Base-by-base conservation (phyloP, 2,113 vertebrate genomes). In the Sinocyclocheilus anshuiensis region DNA sequence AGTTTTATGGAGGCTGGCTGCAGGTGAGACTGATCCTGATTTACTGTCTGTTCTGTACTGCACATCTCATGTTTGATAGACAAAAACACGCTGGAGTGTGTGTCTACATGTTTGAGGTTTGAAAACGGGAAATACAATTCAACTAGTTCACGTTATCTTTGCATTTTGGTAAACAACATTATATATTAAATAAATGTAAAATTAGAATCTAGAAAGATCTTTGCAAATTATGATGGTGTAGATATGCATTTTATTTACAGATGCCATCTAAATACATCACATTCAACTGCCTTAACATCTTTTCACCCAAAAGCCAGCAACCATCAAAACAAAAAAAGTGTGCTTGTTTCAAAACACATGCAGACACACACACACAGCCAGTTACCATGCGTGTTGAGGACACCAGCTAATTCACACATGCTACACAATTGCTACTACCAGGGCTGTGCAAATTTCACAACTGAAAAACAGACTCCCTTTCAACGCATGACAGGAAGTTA, bases 261-360 rank as follows among this genome's bases (percentile, higher is more conserved):
- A 93, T 20, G 24, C 24, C 24, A 95, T 95, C 93, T 91, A 94
- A 93, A 95, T 95, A 90, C 93, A 95, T 96, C 96, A 94, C 92
- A 94, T 95, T 95, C 94, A 94, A 93, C 94, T 94, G 92, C 94
- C 91, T 92, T 89, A 93, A 92, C 95, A 93, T 94, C 94, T 94
- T 94, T 94, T n/a, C 91, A 93, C 91, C 74, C 55, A 76, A 55
- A 81, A 75, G 29, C 24, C 36, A 81, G 61, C 13, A 39, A 39
- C 18, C 71, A 72, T 57, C 53, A 57, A 45, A 16, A 74, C 16
- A 48, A 74, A 93, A 33, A 93, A 95, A 8, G 93, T 94, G 91
- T 93, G 94, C 57, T 77, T 26, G 67, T 61, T 65, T 79, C 67
- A 67, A 50, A 80, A 50, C 4, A 33, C 74, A 86, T 18, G 45